Conservation (phyloP, 2,888 invertebrate species). For the Ennomos erosarius region DNA sequence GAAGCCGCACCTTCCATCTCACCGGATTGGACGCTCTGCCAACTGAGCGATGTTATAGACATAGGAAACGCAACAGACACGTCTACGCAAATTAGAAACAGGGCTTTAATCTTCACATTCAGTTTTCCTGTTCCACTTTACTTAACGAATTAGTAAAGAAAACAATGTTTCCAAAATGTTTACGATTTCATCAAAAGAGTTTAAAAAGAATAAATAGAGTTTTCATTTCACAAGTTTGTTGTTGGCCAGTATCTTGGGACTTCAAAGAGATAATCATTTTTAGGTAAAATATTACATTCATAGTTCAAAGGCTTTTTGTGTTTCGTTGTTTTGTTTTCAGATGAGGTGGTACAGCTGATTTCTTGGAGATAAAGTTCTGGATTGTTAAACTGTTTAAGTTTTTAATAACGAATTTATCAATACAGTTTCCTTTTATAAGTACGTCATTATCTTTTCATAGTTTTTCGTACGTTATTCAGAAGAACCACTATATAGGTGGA, state of each 20-base stretch:
- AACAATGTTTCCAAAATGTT: slow-evolving; percentile 32
- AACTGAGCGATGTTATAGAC: background rate
- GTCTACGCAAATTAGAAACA: slow-evolving; percentile 20
- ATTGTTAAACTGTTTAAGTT: background rate
- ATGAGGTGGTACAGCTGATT: slow-evolving; percentile 41
- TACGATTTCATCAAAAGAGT: slow-evolving; percentile 24
- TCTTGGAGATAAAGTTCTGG: slow-evolving; percentile 15
- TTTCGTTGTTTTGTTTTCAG: slow-evolving; percentile 44
- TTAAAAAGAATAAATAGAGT: slow-evolving; percentile 12
- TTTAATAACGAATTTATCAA: no score
- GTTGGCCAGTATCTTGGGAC: slow-evolving; percentile 9
- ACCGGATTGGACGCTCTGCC: no score
- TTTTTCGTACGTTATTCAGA: no score
- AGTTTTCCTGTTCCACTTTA: slow-evolving; percentile 29
- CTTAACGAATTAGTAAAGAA: slow-evolving; percentile 32
- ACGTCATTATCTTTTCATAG: no score
- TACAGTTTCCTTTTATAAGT: no score
- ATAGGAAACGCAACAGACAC: slow-evolving; percentile 21
- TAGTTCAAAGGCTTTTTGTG: slow-evolving; percentile 33
- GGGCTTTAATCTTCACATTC: slow-evolving; percentile 23
- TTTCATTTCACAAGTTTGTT: slow-evolving; percentile 20
- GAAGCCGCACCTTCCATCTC: no score
- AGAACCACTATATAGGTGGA: no score
- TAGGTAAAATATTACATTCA: slow-evolving; percentile 34
- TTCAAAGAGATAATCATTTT: slow-evolving; percentile 26